Evolutionary conservation across 2,888 invertebrate genomes (phyloP).

Genomic region (Ormia ochracea): DNA sequence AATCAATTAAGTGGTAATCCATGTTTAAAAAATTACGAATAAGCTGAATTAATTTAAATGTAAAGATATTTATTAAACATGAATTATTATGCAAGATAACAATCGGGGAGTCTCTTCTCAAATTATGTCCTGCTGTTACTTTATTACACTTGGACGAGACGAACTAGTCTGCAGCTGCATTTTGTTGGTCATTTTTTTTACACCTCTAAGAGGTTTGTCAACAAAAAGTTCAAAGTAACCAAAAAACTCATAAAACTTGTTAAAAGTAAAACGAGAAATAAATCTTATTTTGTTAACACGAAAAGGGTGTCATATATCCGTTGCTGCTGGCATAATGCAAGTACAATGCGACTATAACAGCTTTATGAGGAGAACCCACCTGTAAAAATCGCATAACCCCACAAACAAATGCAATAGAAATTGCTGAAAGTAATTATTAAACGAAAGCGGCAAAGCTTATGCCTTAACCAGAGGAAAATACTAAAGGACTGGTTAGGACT

Average conservation of each 20-base stretch:
- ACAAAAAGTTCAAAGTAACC: slow-evolving; percentile 1
- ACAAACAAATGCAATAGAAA: neutral
- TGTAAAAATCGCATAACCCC: neutral
- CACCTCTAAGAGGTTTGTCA: slow-evolving; percentile 20
- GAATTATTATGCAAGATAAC: slow-evolving; percentile 28
- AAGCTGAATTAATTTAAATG: slow-evolving; percentile 15
- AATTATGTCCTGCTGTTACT: neutral
- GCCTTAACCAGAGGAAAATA: no score
- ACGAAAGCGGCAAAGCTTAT: no score
- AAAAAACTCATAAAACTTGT: neutral
- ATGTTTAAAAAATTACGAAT: slow-evolving; percentile 4
- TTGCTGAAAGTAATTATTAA: no score
- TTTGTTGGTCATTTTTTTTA: neutral
- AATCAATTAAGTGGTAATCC: slow-evolving; percentile 34
- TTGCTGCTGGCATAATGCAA: slow-evolving; percentile 40
- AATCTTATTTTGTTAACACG: slow-evolving; percentile 36
- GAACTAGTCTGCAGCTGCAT: neutral
- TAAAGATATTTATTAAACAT: slow-evolving; percentile 5
- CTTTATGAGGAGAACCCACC: neutral
- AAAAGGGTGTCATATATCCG: slow-evolving; percentile 35
- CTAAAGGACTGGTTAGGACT: no score
- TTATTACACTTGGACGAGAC: slow-evolving; percentile 9
- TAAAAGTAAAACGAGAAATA: slow-evolving; percentile 14
- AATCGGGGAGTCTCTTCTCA: neutral
- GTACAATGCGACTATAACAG: neutral